These are phyloP conservation scores for Musca vetustissima DNA, from an alignment of 1,140 invertebrate species.

Conservation along the genomic window DNA sequence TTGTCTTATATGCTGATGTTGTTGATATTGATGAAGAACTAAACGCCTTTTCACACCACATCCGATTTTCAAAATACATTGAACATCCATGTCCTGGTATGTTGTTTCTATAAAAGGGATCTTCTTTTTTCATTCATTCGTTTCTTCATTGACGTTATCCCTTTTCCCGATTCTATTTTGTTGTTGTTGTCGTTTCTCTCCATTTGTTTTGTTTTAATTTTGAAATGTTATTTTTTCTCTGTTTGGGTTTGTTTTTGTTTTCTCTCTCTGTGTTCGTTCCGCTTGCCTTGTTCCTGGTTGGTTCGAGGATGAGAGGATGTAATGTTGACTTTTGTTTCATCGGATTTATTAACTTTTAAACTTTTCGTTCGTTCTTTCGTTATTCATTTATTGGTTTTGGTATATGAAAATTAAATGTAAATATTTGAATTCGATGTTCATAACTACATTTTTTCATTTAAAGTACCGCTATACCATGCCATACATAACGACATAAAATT, in stretches of 20 bases:
- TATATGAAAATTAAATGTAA: constrained; percentile 15
- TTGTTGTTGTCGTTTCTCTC: not conserved
- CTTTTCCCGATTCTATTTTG: not conserved
- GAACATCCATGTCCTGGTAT: not conserved
- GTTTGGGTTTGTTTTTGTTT: not conserved
- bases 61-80: not conserved
- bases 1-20: not conserved
- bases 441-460: not conserved
- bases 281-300: not conserved
- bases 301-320: no score
- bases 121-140: not conserved
- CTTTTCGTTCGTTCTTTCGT: constrained; percentile 10
- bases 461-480: no score
- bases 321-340: not conserved
- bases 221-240: constrained; percentile 18
- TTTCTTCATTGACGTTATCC: not conserved
- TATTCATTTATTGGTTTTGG: constrained; percentile 7
- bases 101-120: not conserved
- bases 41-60: constrained; percentile 1
- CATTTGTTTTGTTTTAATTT: constrained; percentile 21
- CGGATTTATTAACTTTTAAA: constrained; percentile 19
- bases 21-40: not conserved
- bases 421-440: constrained; percentile 18
- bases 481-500: no score
- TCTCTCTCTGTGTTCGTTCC: not conserved